Evolutionary conservation across 2,113 vertebrate species (phyloP).

Genomic region (Rafetus swinhoei): DNA sequence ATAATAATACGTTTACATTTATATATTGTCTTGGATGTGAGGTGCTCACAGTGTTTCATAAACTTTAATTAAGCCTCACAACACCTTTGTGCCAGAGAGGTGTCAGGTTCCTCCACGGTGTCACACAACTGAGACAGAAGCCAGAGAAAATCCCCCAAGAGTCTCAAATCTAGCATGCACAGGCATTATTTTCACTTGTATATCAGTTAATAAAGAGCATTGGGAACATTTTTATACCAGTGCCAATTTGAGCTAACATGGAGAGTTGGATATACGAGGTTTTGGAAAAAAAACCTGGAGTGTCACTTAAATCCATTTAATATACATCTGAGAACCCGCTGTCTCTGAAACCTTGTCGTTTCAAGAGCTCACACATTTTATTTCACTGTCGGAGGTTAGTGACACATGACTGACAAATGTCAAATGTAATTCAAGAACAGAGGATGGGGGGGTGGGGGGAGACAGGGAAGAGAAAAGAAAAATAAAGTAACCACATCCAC

Average conservation of each 20-base stretch:
- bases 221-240: background rate
- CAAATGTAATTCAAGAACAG: background rate
- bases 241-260: background rate
- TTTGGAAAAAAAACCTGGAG: background rate
- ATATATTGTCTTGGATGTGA: background rate
- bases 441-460: background rate
- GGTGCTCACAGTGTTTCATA: background rate
- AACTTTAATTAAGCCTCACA: background rate
- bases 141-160: background rate
- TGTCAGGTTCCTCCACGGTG: background rate
- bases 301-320: background rate
- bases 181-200: background rate
- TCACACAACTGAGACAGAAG: background rate
- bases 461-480: background rate
- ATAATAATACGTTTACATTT: accelerated
- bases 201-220: background rate
- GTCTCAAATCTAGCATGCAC: background rate
- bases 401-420: background rate
- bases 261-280: background rate
- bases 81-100: background rate
- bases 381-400: background rate
- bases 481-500: background rate
- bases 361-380: background rate
- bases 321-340: background rate
- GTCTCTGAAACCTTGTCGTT: background rate